phyloP scores from a whole-genome alignment of 1,140 invertebrate genomes.

The Helicoverpa armigera region DNA sequence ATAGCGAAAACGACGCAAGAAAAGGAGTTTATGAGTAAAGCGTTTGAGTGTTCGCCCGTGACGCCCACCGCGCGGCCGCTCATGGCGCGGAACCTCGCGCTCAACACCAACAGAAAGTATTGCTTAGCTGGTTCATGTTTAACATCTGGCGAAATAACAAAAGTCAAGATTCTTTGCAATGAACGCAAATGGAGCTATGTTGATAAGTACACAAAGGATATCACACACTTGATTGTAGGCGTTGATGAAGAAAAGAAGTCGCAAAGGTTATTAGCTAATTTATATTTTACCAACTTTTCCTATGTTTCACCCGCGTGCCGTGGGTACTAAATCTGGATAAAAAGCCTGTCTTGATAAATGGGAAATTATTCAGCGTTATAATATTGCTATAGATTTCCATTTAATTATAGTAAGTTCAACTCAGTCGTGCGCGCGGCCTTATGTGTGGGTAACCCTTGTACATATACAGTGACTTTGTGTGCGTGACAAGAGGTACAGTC shows the following conservation, averaged over 20 bases:
- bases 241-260: slow-evolving; percentile 80
- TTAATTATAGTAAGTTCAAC: too few species aligned
- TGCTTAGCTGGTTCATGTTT: slow-evolving; percentile 78
- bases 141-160: slow-evolving; percentile 57
- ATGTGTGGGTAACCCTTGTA: too few species aligned
- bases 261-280: slow-evolving; percentile 67
- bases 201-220: slow-evolving; percentile 72
- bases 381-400: too few species aligned
- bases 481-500: too few species aligned
- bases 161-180: slow-evolving; percentile 67
- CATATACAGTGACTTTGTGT: too few species aligned
- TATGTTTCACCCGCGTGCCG: neutral
- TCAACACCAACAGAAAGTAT: slow-evolving; percentile 54
- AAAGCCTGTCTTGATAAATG: too few species aligned
- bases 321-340: too few species aligned
- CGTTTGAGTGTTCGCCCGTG: slow-evolving; percentile 66
- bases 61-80: slow-evolving; percentile 42
- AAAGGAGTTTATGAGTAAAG: slow-evolving; percentile 73
- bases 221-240: slow-evolving; percentile 81
- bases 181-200: slow-evolving; percentile 71
- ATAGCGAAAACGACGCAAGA: slow-evolving; percentile 76
- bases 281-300: neutral
- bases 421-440: too few species aligned
- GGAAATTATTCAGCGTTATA: too few species aligned
- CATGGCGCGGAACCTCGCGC: slow-evolving; percentile 38